Conservation (phyloP, 2,888 invertebrate genomes). For the Tachina grossa region DNA sequence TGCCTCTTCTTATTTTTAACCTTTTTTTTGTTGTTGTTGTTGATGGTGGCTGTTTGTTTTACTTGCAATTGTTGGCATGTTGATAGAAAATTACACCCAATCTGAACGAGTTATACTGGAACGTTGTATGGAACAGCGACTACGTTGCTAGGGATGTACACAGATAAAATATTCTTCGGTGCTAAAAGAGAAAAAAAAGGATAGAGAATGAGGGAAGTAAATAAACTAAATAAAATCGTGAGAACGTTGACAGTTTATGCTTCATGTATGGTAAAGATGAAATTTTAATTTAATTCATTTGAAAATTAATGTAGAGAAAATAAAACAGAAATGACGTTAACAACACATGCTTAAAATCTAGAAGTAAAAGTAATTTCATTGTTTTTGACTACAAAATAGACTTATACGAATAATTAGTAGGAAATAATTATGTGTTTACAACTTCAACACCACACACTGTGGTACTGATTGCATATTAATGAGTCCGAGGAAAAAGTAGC, state of each 20-base stretch:
- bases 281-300: neutral
- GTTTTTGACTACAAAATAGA: neutral
- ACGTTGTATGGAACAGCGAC: slow-evolving; percentile 73
- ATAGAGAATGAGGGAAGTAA: neutral
- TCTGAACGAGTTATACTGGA: slow-evolving; percentile 76
- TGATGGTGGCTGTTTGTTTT: neutral
- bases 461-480: too few relatives aligned
- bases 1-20: neutral
- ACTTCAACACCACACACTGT: too few relatives aligned
- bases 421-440: too few relatives aligned
- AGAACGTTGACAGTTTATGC: neutral
- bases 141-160: slow-evolving; percentile 77
- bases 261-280: neutral
- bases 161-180: slow-evolving; percentile 81
- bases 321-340: neutral
- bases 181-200: slow-evolving; percentile 72
- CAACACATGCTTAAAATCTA: neutral
- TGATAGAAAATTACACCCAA: slow-evolving; percentile 74
- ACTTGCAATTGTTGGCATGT: neutral
- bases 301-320: neutral
- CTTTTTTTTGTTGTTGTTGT: neutral
- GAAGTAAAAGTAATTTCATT: neutral
- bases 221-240: neutral
- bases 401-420: neutral
- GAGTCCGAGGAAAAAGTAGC: too few relatives aligned